phyloP scores from a whole-genome alignment of 2,113 vertebrate genomes.

The Sturnus vulgaris region DNA sequence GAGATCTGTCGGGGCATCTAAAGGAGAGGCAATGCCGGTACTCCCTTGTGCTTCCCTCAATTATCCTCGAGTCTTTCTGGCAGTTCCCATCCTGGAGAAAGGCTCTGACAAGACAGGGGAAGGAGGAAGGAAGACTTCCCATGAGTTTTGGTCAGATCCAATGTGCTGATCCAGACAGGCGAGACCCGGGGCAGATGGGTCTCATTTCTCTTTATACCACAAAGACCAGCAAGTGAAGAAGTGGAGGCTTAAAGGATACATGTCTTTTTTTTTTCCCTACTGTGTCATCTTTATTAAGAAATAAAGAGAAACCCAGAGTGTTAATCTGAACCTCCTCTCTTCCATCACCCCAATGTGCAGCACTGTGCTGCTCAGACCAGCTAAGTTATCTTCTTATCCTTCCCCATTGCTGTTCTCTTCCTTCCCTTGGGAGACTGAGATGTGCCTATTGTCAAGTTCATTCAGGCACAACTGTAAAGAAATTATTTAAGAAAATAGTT shows the following conservation, averaged over 20 bases:
- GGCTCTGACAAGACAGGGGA: neutral
- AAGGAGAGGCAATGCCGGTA: neutral
- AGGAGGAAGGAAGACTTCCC: neutral
- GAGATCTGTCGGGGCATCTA: neutral
- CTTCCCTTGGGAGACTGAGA: neutral
- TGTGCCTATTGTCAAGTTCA: neutral
- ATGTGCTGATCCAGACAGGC: neutral
- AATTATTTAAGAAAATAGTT: constrained; percentile 1
- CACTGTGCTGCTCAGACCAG: neutral
- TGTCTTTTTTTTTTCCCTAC: neutral
- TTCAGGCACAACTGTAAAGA: neutral
- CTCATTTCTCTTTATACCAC: neutral
- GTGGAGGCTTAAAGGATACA: neutral
- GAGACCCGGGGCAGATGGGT: neutral
- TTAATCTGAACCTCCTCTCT: neutral
- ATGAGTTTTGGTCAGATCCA: neutral
- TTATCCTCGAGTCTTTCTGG: neutral
- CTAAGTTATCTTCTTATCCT: neutral
- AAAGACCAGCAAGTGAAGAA: neutral
- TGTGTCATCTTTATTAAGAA: neutral
- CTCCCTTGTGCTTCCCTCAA: neutral
- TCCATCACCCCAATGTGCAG: rapidly evolving
- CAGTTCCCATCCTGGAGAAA: neutral
- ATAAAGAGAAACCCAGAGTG: neutral
- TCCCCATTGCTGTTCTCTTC: neutral